Base-by-base conservation (phyloP, 1,140 invertebrate species). In the Lithobius niger region DNA sequence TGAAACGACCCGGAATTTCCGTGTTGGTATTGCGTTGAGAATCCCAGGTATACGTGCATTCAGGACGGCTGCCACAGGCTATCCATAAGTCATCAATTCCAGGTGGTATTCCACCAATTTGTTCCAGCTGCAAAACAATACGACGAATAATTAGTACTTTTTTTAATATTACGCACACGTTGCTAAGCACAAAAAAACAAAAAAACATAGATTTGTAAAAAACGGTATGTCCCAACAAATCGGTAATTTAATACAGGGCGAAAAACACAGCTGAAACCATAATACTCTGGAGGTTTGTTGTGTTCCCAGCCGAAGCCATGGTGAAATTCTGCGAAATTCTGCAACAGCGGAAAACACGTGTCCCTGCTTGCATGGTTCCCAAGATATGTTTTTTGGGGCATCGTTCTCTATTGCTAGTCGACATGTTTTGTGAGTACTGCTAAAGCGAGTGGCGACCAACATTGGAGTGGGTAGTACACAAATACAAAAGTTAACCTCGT, bases 21-120 rank as follows among this genome's bases (percentile, higher is more conserved):
- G 66, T 58, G 56, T 62, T 61, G 26, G 58, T 71, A 64, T 79
- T 79, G 26, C 72, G 62, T 10, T 57, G 65, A 45, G 71, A 68
- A 61, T 81, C 79, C 78, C 78, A 81, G 0, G 79, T 81, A 59
- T 70, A 80, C 49, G 69, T 63, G 28, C 71, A 73, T 57, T 78
- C 75, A 55, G 66, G 66, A 3, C 77, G 66, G 13, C 66, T 65
- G 2, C 79, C 79, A 57, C 75, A 77, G 1, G 62, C 56, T 27
- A 72, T 67, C 79, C 79, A 81, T 1, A 79, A 27, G 61, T 81
- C 79, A 53, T 61, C 57, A 18, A 79, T 59, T 48, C 65, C 67
- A 3, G 60, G 44, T 3, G 77, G 77, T 1, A 77, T 24, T 13
- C 71, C 69, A 18, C 73, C 72, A 1, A 69, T 64, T 21, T 63